Base-by-base conservation (phyloP, 2,113 vertebrate genomes). In the Pionites leucogaster region DNA sequence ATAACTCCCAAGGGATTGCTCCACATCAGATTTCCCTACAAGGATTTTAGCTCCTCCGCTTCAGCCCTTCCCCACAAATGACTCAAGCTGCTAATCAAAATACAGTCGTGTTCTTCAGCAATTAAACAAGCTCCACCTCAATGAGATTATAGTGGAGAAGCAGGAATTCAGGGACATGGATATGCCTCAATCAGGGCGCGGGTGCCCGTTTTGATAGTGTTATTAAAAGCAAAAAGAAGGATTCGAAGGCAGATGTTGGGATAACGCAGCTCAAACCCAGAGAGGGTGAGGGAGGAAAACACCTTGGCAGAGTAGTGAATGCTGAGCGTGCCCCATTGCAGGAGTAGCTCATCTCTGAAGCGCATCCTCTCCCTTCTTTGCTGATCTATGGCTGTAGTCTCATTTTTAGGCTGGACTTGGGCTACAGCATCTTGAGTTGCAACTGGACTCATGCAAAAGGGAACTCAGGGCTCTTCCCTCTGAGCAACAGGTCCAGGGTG, bases 11-110 rank as follows among this genome's bases (percentile, higher is more conserved):
- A 63, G 96, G 96, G 95, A 92, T 27, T 91, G 80, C 13, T 10
- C 86, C 90, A 88, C 92, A 94, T 96, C 93, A 94, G 88, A 92
- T 85, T 96, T 93, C 95, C 93, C 94, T 96, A 90, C 93, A 96
- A 88, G 94, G 95, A 92, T 96, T 94, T 94, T 80, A 85, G 93
- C 94, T 96, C 68, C 93, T 96, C 95, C 20, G 50, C 57, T 1
- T 92, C 95, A 94, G 94, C 88, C 95, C 90, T 94, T 93, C 88
- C 92, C 92, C 90, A 90, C 93, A 86, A 96, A 83, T 95, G 95
- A 94, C 95, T 95, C 87, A 92, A 97, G 90, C 85, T 74, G n/a
- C 93, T 94, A 17, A 94, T 96, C 86, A 90, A 96, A 96, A 95
- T 91, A 81, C 93, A 52, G 95, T 88, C 82, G 33, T 93, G 93